Evolutionary conservation across 2,888 invertebrate species (phyloP), one percentile per base, ranked within the genome.

Genomic region (Melanostoma scalare): DNA sequence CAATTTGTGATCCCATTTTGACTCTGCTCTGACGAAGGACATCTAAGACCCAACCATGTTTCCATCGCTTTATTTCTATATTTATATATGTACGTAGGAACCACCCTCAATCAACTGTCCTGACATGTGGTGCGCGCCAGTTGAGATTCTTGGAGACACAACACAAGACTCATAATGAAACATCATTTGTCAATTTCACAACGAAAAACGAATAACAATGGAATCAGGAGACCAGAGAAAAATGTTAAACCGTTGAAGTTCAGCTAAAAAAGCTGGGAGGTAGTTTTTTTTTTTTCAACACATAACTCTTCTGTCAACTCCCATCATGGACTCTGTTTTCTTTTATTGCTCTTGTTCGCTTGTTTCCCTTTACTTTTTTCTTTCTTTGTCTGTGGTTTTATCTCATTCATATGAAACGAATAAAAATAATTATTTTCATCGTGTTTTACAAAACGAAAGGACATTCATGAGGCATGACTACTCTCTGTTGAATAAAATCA

Each of bases 161-260:
- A 71, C 69, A 58, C 58, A 78, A 69, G 69, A 78, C 82, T 78
- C 79, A 68, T 85, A 79, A 85, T 85, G 84, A 85, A 85, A 79
- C 79, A 85, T 85, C 84, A 85, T 85, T 85, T 85, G 84, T 85
- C 84, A 85, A 85, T 85, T 80, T 85, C 79, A 75, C 74, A 79
- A 79, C 79, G 79, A 75, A 79, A 75, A 79, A 75, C 60, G 79
- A 79, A 79, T 85, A 79, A 79, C 84, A 85, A 85, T 79, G 75
- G 73, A 79, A 79, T 75, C 73, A 74, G 69, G 65, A 74, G 46
- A 69, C 82, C 69, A 52, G 44, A 74, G 74, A 69, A 67, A 68
- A 69, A 63, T 61, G 61, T 33, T 61, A 1, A 20, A 20, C 20
- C 20, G 20, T 58, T 77, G 33, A 68, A 81, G 48, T 76, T 72